Evolutionary conservation across 2,888 invertebrate genomes (phyloP), one percentile per base, ranked within the genome.

Genomic region (Labia minor): DNA sequence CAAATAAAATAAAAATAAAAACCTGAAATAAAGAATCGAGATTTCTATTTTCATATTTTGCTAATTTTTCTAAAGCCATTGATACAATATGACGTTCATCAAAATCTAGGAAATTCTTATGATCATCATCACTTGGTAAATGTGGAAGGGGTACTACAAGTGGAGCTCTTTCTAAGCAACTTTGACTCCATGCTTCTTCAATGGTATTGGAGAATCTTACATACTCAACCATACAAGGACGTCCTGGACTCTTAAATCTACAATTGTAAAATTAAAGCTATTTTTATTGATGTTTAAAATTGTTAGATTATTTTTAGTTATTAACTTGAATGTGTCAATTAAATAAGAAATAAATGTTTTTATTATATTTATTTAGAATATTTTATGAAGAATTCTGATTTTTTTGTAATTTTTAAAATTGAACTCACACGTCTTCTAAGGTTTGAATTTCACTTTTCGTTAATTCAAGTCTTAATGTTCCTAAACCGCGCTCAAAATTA

Each of bases 401-500:
- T n/a, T n/a, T n/a, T n/a, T n/a, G n/a, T n/a, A n/a, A n/a, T n/a
- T n/a, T n/a, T n/a, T n/a, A n/a, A n/a, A n/a, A n/a, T n/a, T n/a
- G n/a, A n/a, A 80, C 84, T 80, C 76, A 90, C 85, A 88, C 85
- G 73, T 88, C 84, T 79, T 86, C 85, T 61, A 91, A 76, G 0
- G 87, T 86, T 70, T 85, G 84, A 73, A 88, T 79, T 78, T 91
- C 90, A 3, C 82, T 78, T 14, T 84, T 83, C 1, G 84, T 82
- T 64, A 91, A 81, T 67, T 85, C 78, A 61, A 90, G 82, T 62
- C 85, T 82, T 65, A 88, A 83, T 70, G 83, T 79, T 68, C 85
- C 83, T 63, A 91, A 78, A 0, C 86, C 88, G 67, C 90, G 83
- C 72, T 84, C 83, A 77, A 91, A 91, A 78, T 90, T 85, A 0